phyloP scores from a whole-genome alignment of 2,113 vertebrate genomes.

The Haliaeetus leucogaster region DNA sequence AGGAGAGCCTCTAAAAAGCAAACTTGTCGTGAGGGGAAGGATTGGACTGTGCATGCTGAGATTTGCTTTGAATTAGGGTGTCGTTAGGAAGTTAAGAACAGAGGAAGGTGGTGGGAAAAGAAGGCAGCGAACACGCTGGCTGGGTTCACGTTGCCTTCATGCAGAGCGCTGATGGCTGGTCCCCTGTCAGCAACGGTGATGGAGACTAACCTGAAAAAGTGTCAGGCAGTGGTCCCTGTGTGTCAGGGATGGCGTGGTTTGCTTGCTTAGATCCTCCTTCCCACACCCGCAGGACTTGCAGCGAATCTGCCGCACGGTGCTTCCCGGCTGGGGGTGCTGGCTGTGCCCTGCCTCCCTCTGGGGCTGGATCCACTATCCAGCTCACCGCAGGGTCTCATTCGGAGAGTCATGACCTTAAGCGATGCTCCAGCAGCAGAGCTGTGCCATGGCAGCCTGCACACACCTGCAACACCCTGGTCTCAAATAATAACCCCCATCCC shows the following conservation, averaged over 20 bases:
- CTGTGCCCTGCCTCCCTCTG: neutral
- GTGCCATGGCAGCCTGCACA: neutral
- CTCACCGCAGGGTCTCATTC: fast-evolving
- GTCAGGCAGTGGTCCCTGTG: neutral
- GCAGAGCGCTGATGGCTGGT: neutral
- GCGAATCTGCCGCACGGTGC: fast-evolving
- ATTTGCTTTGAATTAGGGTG: neutral
- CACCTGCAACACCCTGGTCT: neutral
- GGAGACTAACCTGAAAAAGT: neutral
- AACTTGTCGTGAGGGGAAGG: neutral
- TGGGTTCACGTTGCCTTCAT: fast-evolving
- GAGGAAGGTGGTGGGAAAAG: neutral
- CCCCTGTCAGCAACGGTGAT: neutral
- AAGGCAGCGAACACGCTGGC: fast-evolving
- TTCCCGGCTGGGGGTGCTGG: neutral
- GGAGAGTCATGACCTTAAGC: neutral
- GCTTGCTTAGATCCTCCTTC: neutral
- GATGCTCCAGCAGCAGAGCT: neutral
- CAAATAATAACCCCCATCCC: fast-evolving
- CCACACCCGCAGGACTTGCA: fast-evolving
- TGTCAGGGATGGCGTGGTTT: fast-evolving
- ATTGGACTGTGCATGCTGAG: fast-evolving
- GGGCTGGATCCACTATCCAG: neutral
- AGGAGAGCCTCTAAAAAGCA: neutral
- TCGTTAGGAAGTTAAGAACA: fast-evolving